phyloP scores from a whole-genome alignment of 2,888 invertebrate species.

The Melikaiella ostensackeni region DNA sequence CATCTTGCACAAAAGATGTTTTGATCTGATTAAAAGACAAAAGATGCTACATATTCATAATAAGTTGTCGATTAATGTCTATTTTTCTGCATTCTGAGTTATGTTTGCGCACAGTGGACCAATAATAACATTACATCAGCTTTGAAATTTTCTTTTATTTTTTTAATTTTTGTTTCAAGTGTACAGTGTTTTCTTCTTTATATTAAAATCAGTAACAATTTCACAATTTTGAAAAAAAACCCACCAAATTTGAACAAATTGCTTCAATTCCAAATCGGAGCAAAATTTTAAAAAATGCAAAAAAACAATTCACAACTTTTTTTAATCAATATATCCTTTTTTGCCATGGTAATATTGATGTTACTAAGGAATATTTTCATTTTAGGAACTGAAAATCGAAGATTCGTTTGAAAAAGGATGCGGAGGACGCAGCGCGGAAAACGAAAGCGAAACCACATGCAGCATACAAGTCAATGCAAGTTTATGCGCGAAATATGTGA shows the following conservation, averaged over 20 bases:
- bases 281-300: not conserved
- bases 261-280: not conserved
- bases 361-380: not conserved
- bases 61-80: constrained; percentile 10
- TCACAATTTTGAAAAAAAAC: not conserved
- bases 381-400: not conserved
- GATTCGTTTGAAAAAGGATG: not conserved
- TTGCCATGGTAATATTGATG: not conserved
- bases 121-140: not conserved
- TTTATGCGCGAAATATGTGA: not conserved
- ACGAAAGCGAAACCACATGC: not conserved
- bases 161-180: not conserved
- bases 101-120: not conserved
- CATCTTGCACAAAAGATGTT: constrained; percentile 29
- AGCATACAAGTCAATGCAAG: constrained; percentile 14
- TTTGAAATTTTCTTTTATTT: not conserved
- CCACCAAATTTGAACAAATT: not conserved
- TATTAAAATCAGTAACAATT: not conserved
- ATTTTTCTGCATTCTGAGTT: constrained; percentile 16
- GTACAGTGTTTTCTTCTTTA: not conserved
- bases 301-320: not conserved
- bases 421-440: constrained; percentile 6
- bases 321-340: not conserved
- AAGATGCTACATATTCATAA: constrained; percentile 7
- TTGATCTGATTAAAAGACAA: constrained; percentile 21